Base-by-base conservation (phyloP, 2,113 vertebrate species). In the Antigone vipio region DNA sequence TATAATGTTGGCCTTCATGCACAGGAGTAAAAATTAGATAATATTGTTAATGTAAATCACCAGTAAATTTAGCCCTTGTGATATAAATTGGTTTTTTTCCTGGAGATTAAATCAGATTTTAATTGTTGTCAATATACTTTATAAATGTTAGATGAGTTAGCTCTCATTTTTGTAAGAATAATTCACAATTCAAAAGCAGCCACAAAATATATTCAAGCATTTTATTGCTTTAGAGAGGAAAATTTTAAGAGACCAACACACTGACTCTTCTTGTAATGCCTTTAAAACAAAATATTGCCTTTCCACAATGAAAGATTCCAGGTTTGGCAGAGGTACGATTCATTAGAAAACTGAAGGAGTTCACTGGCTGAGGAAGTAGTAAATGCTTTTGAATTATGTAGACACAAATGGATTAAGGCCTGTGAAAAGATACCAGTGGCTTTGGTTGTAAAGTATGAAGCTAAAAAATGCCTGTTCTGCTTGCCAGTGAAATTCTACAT, bases 151-250 rank as follows among this genome's bases (percentile, higher is more conserved):
- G 20, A 67, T 75, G 23, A 88, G 20, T 79, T 72, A 88, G 21
- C 18, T 77, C 23, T 71, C 47, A 21, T 77, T 92, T 95, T 72
- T 38, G 3, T 67, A 80, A 56, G 35, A 91, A 45, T 73, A 86
- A 64, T 81, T 91, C 27, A 40, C 30, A 56, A 24, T 60, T 75
- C 89, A 86, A 94, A 84, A 92, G 24, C 23, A 77, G 26, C 11
- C 29, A 84, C 38, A 90, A 68, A 85, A 85, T 60, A 5, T n/a
- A 16, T 75, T 92, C 44, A 77, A 68, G 45, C 29, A 50, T 95
- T 93, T 92, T 88, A 47, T 88, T 93, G 60, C 35, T 88, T 88
- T 67, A 93, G 85, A 81, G 53, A 79, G 67, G 50, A 89, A 93
- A 83, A 71, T 64, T 81, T 90, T 63, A 78, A 47, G 72, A 88